These are phyloP conservation scores for Chaetodon trifasciatus DNA, from an alignment of 2,797 vertebrate genomes.

Conservation along the genomic window DNA sequence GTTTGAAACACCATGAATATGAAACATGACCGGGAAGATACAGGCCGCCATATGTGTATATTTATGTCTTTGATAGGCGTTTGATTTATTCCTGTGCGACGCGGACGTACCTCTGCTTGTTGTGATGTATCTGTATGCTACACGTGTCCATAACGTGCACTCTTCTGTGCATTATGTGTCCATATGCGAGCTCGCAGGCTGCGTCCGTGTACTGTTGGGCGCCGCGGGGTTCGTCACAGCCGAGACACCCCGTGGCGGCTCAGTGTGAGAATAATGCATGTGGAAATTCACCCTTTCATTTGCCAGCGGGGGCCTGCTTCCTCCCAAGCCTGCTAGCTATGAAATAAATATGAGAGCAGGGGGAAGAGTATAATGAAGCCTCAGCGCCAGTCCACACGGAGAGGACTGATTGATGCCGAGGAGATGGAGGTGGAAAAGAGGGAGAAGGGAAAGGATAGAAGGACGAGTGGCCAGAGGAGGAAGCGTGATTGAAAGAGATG, in stretches of 20 bases:
- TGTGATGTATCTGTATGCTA: neutral
- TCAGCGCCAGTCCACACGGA: conserved; percentile 48
- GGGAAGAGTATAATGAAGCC: conserved; percentile 70
- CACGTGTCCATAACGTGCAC: neutral
- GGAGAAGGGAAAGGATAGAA: neutral
- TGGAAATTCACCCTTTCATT: conserved; percentile 84
- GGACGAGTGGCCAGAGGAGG: conserved; percentile 34
- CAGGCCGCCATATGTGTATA: neutral
- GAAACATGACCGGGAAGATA: neutral
- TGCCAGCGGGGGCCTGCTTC: conserved; percentile 61
- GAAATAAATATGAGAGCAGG: conserved; percentile 82
- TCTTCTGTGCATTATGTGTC: neutral
- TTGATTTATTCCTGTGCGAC: neutral
- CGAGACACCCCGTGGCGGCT: conserved; percentile 60
- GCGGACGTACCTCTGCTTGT: neutral
- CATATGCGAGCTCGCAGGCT: neutral
- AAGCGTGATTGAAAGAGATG: conserved; percentile 7
- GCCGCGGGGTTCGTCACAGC: too few species aligned
- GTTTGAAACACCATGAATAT: neutral
- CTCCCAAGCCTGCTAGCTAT: conserved; percentile 68
- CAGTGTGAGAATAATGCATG: conserved; percentile 79
- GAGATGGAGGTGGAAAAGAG: conserved; percentile 24
- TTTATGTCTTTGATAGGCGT: neutral
- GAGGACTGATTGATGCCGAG: conserved; percentile 64
- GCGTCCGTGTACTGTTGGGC: neutral